Base-by-base conservation (phyloP, 30 jellyfish, hydroid and myxozoan genomes). In the Aurelia aurita region DNA sequence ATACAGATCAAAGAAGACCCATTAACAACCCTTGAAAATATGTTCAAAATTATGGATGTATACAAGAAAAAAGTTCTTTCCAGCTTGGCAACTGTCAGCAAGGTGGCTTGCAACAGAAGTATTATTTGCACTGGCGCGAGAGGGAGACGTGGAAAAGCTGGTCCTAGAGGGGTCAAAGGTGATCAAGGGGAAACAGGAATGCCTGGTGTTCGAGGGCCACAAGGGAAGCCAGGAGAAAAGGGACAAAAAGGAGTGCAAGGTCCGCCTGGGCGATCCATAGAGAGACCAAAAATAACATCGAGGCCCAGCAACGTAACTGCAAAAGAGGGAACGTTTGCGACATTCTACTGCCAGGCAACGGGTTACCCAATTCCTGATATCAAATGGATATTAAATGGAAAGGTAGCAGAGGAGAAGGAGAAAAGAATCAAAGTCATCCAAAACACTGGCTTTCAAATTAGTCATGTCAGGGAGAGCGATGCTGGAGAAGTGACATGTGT, bases 181-280 rank as follows among this genome's bases (percentile, higher is more conserved):
- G 79, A 77, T 8, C 39, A 53, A 2, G 89, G 89, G 0, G n/a
- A 28, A 18, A 60, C 51, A 2, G 70, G 21, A 25, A 34, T 43
- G n/a, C 27, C 70, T 0, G 79, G 77, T 39, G 13, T 5, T 39
- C 51, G 9, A 39, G 51, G 51, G 0, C 64, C 69, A 39, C 71
- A 12, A 13, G n/a, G 28, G 55, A 46, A 3, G 27, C 79, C 54
- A 16, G 58, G 58, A 25, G 57, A n/a, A 27, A 77, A 77, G 47
- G 89, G 80, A 13, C 79, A 61, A 18, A 77, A 77, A 63, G 89
- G 89, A 3, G 89, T 80, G 60, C 43, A 78, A 25, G 89, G 89
- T 9, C 89, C 80, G 9, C 89, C 89, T 28, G 89, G 89, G n/a
- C 79, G 71, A 14, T 77, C 89, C 59, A 67, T 77, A 8, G 79